Conservation (phyloP, 1,140 invertebrate genomes). For the Caenorhabditis elegans region DNA sequence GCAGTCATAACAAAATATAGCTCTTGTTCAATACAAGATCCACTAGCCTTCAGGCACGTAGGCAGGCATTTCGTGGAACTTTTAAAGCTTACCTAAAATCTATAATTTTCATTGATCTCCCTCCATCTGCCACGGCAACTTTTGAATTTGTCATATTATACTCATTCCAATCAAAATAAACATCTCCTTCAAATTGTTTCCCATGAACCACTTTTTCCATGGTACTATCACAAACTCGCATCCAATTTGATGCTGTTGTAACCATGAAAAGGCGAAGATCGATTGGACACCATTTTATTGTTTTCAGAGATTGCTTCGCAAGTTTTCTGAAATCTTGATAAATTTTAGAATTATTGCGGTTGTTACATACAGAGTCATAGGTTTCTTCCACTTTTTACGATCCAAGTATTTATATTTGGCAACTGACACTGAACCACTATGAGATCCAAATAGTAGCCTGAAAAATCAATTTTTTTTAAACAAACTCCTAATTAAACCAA, state of each 20-base stretch:
- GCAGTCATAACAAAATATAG: too few relatives aligned
- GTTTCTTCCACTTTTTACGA: neutral
- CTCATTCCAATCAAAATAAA: neutral
- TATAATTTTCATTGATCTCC: neutral
- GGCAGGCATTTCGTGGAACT: too few relatives aligned
- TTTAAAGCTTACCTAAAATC: neutral
- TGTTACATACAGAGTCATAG: neutral
- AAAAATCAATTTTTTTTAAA: neutral
- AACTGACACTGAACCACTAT: neutral
- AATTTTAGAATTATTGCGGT: neutral
- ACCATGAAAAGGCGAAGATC: neutral
- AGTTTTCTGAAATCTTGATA: neutral
- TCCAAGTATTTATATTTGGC: neutral
- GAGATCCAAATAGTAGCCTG: neutral
- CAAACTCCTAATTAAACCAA: neutral
- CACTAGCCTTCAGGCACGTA: too few relatives aligned
- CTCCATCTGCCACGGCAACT: neutral
- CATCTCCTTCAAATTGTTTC: neutral
- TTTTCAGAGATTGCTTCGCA: neutral
- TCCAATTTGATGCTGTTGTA: neutral
- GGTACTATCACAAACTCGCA: neutral
- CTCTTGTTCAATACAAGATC: too few relatives aligned
- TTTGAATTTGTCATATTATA: neutral
- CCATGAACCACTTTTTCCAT: neutral
- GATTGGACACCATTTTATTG: neutral